Evolutionary conservation across 2,888 invertebrate species (phyloP).

Genomic region (Bellardia pandia): DNA sequence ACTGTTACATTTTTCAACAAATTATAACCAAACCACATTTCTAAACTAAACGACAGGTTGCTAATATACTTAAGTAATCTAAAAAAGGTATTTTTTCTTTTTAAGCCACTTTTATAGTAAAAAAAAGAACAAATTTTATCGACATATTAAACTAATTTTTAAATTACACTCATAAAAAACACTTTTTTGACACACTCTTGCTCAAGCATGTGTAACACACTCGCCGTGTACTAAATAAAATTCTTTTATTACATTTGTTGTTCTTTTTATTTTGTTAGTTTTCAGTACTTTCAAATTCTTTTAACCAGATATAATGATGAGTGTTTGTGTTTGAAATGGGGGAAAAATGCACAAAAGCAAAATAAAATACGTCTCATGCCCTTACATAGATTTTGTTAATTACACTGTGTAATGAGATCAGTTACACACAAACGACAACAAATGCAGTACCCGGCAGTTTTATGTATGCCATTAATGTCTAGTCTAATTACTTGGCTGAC

Average conservation of each 20-base stretch:
- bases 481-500: too few relatives aligned
- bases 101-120: neutral
- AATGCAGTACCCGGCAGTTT: neutral
- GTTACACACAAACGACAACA: slow-evolving; percentile 34
- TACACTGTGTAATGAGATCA: slow-evolving; percentile 57
- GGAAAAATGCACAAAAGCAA: neutral
- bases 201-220: slow-evolving; percentile 16
- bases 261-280: neutral
- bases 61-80: neutral
- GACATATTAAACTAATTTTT: slow-evolving; percentile 56
- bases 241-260: slow-evolving; percentile 15
- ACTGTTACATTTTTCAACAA: neutral
- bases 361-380: slow-evolving; percentile 42
- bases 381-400: slow-evolving; percentile 55
- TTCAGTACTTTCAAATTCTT: slow-evolving; percentile 32
- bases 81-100: neutral
- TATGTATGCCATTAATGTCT: too few relatives aligned
- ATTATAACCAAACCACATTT: slow-evolving; percentile 25
- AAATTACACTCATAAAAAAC: slow-evolving; percentile 51
- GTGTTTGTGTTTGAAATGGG: neutral
- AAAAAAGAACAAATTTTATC: slow-evolving; percentile 21
- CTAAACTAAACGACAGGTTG: neutral
- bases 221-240: neutral
- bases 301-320: slow-evolving; percentile 18
- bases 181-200: slow-evolving; percentile 25